These are phyloP conservation scores for Mythimna pallens DNA, from an alignment of 2,888 invertebrate genomes.

Conservation along the genomic window DNA sequence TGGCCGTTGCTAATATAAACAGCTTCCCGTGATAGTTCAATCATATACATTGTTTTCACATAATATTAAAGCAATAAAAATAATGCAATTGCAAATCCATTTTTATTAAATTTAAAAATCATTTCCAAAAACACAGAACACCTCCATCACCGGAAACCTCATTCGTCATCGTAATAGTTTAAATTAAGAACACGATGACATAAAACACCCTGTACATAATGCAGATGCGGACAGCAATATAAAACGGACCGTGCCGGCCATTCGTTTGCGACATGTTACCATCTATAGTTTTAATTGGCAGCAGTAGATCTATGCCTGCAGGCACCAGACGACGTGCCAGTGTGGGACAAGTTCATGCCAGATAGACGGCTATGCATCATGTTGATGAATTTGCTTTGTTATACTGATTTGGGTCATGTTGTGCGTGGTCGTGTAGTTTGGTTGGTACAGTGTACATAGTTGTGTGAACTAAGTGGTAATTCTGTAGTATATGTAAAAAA, in stretches of 20 bases:
- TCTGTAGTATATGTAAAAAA: not conserved
- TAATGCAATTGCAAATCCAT: no score
- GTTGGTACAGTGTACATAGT: conserved; percentile 16
- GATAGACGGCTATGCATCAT: conserved; percentile 57
- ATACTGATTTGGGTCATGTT: conserved; percentile 57
- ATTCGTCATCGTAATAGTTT: no score
- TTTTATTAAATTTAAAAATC: no score
- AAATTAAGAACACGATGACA: not conserved
- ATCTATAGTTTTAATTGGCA: conserved; percentile 89
- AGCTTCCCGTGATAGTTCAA: no score
- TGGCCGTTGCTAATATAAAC: no score
- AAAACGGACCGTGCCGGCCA: conserved; percentile 75
- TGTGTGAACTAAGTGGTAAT: not conserved
- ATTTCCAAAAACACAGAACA: not conserved
- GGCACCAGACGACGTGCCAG: conserved; percentile 76
- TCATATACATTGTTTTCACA: no score
- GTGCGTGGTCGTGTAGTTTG: conserved; percentile 17
- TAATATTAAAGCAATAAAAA: no score
- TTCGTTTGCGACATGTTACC: conserved; percentile 82
- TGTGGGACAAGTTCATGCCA: conserved; percentile 73
- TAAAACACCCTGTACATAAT: conserved; percentile 70
- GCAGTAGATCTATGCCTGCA: conserved; percentile 81
- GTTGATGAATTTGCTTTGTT: conserved; percentile 61
- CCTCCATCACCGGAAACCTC: not conserved
- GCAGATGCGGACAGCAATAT: conserved; percentile 70